Conservation (phyloP, 2,888 invertebrate genomes). For the Drosophila villosipedis region DNA sequence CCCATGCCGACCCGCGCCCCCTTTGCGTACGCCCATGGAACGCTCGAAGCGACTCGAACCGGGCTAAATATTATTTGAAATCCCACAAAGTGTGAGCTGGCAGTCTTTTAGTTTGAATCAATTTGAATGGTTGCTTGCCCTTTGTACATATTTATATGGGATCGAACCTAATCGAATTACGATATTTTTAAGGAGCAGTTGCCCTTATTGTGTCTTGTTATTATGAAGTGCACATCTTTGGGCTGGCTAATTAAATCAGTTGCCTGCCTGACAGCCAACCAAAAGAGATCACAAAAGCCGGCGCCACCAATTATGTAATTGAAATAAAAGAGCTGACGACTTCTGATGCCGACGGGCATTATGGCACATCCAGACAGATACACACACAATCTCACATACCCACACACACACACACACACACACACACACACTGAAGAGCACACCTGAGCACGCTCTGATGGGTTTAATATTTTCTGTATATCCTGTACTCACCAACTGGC, state of each 20-base stretch:
- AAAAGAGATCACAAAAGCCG: constrained; percentile 10
- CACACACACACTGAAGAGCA: background rate
- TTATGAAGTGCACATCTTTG: constrained; percentile 38
- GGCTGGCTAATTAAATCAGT: constrained; percentile 48
- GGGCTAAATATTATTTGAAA: background rate
- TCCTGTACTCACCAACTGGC: background rate
- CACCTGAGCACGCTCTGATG: constrained; percentile 15
- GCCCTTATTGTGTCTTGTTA: constrained; percentile 18
- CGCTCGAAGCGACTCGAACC: background rate
- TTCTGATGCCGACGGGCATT: constrained; percentile 22
- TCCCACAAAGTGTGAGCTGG: background rate
- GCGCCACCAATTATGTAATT: constrained; percentile 51
- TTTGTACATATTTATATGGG: background rate
- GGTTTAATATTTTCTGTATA: background rate
- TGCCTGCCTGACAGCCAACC: constrained; percentile 8
- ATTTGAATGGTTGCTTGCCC: background rate
- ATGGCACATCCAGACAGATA: constrained; percentile 5
- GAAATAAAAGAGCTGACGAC: constrained; percentile 53
- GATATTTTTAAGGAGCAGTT: background rate
- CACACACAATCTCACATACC: background rate
- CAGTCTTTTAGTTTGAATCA: background rate
- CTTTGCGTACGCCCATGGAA: background rate
- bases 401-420: background rate
- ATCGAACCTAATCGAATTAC: background rate
- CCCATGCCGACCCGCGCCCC: background rate